phyloP scores from a whole-genome alignment of 35 echinoderm and acorn worm genomes.

The Heliocidaris erythrogramma region DNA sequence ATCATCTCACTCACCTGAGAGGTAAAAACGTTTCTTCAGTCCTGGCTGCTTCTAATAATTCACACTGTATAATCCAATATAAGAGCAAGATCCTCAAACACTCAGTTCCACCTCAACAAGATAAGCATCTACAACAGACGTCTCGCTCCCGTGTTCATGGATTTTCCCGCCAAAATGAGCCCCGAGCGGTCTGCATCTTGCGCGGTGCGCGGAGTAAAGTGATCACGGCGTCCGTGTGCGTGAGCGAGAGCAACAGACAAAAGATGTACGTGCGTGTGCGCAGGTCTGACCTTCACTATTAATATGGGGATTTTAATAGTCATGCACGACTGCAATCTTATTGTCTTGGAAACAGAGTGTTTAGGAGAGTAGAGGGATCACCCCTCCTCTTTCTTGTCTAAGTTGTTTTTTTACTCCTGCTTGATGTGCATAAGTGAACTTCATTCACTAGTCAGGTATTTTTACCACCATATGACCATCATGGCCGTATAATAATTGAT shows the following conservation, averaged over 20 bases:
- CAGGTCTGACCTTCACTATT: neutral
- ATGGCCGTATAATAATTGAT: too few relatives aligned
- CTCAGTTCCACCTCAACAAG: neutral
- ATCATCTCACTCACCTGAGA: neutral
- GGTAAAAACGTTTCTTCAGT: neutral
- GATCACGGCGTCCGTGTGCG: neutral
- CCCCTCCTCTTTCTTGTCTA: neutral
- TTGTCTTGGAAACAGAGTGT: neutral
- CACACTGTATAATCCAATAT: neutral
- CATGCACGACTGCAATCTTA: neutral
- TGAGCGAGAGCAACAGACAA: neutral
- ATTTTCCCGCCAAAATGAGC: slow-evolving; percentile 16
- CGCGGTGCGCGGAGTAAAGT: neutral
- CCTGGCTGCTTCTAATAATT: neutral
- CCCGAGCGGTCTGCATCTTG: neutral
- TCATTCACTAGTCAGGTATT: too few relatives aligned
- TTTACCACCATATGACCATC: too few relatives aligned
- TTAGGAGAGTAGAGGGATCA: neutral
- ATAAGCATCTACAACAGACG: neutral
- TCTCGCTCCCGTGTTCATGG: neutral
- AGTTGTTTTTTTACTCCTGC: too few relatives aligned
- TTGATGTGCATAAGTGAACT: too few relatives aligned
- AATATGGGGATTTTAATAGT: neutral
- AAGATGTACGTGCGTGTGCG: neutral
- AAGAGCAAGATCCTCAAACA: neutral